Percentiles rank a stretch among this genome's conserved stretches.
phyloP scores from a whole-genome alignment of 2,797 vertebrate genomes.

The Cyclura pinguis region DNA sequence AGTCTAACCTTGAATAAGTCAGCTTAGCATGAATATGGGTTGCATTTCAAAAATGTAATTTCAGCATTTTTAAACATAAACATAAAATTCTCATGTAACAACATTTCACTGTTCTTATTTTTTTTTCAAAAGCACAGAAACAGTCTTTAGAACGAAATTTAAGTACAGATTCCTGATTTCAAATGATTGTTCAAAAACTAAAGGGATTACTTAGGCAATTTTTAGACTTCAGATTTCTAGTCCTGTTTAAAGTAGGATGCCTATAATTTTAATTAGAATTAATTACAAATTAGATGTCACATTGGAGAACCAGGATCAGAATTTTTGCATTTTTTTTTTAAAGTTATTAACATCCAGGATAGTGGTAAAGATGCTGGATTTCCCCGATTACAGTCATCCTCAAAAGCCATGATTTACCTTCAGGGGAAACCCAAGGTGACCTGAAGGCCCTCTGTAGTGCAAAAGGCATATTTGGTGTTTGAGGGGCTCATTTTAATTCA shows the following conservation, averaged over 20 bases:
- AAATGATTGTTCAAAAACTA: conserved; percentile 26
- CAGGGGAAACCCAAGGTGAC: background rate
- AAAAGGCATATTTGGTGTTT: background rate
- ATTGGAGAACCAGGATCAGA: background rate
- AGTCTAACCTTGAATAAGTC: conserved; percentile 88
- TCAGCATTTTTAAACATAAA: conserved; percentile 33
- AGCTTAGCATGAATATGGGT: conserved; percentile 98
- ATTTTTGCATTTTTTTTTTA: background rate
- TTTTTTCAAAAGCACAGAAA: conserved; percentile 44
- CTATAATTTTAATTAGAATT: conserved; percentile 3
- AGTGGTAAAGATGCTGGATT: background rate
- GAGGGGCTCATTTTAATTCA: background rate
- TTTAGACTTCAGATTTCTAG: background rate
- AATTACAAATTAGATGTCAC: background rate
- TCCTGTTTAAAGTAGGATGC: background rate
- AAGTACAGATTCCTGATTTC: conserved; percentile 51
- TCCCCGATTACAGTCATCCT: background rate
- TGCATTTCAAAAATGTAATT: conserved; percentile 68
- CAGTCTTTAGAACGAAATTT: conserved; percentile 64
- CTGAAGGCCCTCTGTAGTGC: too few species aligned
- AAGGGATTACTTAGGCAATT: background rate
- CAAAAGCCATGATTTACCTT: background rate
- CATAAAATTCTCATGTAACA: conserved; percentile 42
- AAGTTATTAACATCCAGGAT: background rate
- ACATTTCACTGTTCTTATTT: conserved; percentile 30